Percentiles rank a stretch among this genome's conserved stretches.
Conservation (phyloP, 2,888 invertebrate genomes). For the Temnothorax ravouxi region DNA sequence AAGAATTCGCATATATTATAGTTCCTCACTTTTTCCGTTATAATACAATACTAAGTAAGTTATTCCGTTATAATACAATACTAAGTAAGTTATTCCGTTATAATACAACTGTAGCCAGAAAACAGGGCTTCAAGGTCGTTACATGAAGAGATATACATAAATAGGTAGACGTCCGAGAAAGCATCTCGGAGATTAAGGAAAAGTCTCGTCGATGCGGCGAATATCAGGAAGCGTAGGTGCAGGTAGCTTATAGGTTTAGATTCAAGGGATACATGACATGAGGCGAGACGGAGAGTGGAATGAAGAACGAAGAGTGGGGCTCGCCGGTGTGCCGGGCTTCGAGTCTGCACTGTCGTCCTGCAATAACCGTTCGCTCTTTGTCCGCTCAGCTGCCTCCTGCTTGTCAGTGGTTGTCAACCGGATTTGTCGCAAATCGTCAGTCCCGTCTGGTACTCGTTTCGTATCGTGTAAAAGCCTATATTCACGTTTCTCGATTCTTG, state of each 20-base stretch:
- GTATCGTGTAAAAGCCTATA: background rate
- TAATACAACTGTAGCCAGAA: background rate
- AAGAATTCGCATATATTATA: background rate
- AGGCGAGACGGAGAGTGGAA: conserved; percentile 43
- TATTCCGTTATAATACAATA: too few species aligned
- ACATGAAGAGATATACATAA: background rate
- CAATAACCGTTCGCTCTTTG: conserved; percentile 86
- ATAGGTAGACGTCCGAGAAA: background rate
- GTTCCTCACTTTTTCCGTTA: background rate
- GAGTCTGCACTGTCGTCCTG: conserved; percentile 81
- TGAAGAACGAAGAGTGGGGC: conserved; percentile 62
- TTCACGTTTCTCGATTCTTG: background rate
- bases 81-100: background rate
- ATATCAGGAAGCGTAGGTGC: conserved; percentile 70
- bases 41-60: background rate
- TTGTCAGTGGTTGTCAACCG: conserved; percentile 81
- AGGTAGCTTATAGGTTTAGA: conserved; percentile 74
- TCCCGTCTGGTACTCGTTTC: background rate
- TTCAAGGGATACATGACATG: conserved; percentile 66
- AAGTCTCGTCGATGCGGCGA: conserved; percentile 59
- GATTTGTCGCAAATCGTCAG: conserved; percentile 5
- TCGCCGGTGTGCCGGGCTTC: conserved; percentile 69
- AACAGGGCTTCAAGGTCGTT: background rate
- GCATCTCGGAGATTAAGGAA: conserved; percentile 59
- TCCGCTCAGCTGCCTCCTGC: conserved; percentile 85